phyloP scores from a whole-genome alignment of 2,113 vertebrate genomes.

The Lophotis ruficrista region DNA sequence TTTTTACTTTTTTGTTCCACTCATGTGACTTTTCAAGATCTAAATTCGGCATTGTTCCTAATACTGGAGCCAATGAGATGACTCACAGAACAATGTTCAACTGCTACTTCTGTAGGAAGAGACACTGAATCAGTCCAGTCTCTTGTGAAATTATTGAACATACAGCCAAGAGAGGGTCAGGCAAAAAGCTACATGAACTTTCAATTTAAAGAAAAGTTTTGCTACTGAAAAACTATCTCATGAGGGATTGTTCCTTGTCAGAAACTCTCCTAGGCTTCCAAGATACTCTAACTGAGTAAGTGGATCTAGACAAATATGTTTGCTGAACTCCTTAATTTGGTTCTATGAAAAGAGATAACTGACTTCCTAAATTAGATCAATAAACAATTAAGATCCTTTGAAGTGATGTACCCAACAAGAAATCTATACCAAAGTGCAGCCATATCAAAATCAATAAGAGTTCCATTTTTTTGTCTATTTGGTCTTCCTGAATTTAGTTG shows the following conservation, averaged over 20 bases:
- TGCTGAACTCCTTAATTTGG: neutral
- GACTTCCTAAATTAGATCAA: conserved; percentile 19
- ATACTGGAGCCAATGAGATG: neutral
- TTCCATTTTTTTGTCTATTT: neutral
- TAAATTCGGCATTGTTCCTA: neutral
- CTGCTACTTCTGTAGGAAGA: neutral
- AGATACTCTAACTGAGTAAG: neutral
- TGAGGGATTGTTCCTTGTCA: neutral
- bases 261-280: neutral
- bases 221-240: neutral
- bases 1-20: neutral
- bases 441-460: neutral
- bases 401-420: neutral
- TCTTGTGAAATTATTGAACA: neutral
- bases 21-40: neutral
- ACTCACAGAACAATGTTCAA: neutral
- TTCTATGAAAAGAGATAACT: neutral
- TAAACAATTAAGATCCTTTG: neutral
- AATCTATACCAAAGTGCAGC: neutral
- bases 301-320: neutral
- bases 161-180: neutral
- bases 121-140: neutral
- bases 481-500: neutral
- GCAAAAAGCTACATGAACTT: neutral
- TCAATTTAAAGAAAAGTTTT: neutral